These are phyloP conservation scores for Leptarthrus brevirostris DNA, from an alignment of 2,888 invertebrate genomes.

Conservation along the genomic window DNA sequence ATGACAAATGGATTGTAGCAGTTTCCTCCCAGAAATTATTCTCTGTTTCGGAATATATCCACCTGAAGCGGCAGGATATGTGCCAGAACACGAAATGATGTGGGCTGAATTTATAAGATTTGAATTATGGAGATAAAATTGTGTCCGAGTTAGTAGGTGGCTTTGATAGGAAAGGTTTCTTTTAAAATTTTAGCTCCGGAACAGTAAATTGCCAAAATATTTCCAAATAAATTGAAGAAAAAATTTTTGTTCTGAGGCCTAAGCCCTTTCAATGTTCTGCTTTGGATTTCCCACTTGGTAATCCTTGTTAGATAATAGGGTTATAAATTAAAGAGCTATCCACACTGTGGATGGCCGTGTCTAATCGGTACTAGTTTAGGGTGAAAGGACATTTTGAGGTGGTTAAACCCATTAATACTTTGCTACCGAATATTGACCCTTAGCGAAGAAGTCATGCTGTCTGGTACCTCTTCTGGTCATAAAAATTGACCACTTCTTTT, in stretches of 20 bases:
- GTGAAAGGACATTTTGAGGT: slow-evolving; percentile 16
- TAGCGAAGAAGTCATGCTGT: slow-evolving; percentile 35
- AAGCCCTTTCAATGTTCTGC: slow-evolving; percentile 37
- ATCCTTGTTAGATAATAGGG: slow-evolving; percentile 43
- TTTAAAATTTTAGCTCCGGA: no score
- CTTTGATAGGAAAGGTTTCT: no score
- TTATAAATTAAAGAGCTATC: slow-evolving; percentile 41
- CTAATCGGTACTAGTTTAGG: not conserved
- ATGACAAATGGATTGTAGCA: slow-evolving; percentile 42
- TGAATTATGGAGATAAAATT: slow-evolving; percentile 31
- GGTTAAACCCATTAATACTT: slow-evolving; percentile 49
- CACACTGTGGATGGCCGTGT: not conserved
- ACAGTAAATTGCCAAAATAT: slow-evolving; percentile 35
- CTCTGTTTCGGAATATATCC: not conserved
- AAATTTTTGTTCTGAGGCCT: not conserved
- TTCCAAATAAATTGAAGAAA: slow-evolving; percentile 16
- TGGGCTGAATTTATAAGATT: slow-evolving; percentile 37
- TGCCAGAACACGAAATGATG: not conserved
- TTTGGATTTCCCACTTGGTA: slow-evolving; percentile 38
- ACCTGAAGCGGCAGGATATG: not conserved
- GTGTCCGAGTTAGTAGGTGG: not conserved
- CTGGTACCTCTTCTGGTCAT: slow-evolving; percentile 13
- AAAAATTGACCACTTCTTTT: slow-evolving; percentile 28
- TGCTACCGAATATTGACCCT: slow-evolving; percentile 47
- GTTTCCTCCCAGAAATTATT: slow-evolving; percentile 34